Base-by-base conservation (phyloP, 1,140 invertebrate genomes). In the Drosophila tropicalis region DNA sequence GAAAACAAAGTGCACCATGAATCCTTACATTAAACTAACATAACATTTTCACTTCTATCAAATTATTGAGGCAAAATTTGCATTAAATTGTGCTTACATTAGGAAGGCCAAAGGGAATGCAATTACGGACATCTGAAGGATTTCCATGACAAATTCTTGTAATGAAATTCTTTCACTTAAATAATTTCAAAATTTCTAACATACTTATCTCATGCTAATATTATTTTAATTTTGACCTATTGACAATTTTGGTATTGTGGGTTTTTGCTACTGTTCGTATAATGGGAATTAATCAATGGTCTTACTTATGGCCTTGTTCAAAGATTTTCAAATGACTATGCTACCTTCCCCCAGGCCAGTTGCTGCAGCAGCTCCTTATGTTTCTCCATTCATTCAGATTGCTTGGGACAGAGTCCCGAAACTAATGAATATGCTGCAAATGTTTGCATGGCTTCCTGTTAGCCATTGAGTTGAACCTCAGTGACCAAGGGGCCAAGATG, bases 371-470 rank as follows among this genome's bases (percentile, higher is more conserved):
- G 22, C 22, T 25, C 13, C 44, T 19, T 55, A 1, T 12, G 54
- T 9, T 29, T 25, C 17, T 55, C 54, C 25, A 29, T 25, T 5
- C 17, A 10, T 9, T 34, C 32, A 57, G 15, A 34, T 34, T 34
- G 55, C 34, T 17, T 34, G n/a, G 44, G 44, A 19, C 55, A 34
- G 36, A 34, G 25, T 57, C 29, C 55, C 54, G n/a, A 15, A 36
- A 57, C 55, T 57, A 57, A 57, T 57, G 55, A 57, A 57, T 57
- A 57, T 36, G 55, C 55, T 57, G 29, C n/a, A 32, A 36, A 57
- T 57, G 55, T 36, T 57, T 36, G 55, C 55, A 6, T 34, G 55
- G 55, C 29, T 34, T 34, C 22, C 55, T 34, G 17, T 19, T 19
- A 15, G n/a, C 29, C 55, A 29, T 57, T 57, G 55, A 29, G 55